These are phyloP conservation scores for Crossocerus cetratus DNA, from an alignment of 2,888 invertebrate species.

Conservation along the genomic window DNA sequence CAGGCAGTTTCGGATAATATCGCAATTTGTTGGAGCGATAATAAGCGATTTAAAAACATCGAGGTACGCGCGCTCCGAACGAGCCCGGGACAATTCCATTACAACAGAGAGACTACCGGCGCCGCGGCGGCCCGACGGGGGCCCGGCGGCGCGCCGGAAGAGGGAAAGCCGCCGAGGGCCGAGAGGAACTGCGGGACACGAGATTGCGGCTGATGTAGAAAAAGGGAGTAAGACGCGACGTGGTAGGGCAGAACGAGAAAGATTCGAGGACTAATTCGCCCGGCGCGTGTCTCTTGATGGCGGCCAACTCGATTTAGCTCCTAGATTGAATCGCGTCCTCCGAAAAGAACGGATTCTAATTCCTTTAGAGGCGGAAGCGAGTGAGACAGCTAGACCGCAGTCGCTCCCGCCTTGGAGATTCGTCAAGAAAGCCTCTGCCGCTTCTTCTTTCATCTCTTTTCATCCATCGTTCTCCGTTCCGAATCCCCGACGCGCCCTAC, in stretches of 20 bases:
- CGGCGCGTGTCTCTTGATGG: slow-evolving; percentile 49
- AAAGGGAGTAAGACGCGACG: slow-evolving; percentile 17
- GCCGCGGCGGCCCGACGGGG: not conserved
- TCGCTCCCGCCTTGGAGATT: slow-evolving; percentile 16
- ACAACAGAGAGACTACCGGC: slow-evolving; percentile 7
- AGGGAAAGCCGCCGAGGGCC: not conserved
- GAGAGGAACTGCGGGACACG: not conserved
- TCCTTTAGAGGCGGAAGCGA: slow-evolving; percentile 42
- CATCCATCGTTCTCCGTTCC: slow-evolving; percentile 6
- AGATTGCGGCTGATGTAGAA: slow-evolving; percentile 25
- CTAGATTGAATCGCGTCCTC: slow-evolving; percentile 53
- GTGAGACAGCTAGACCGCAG: slow-evolving; percentile 15
- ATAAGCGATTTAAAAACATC: slow-evolving; percentile 59
- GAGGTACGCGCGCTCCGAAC: slow-evolving; percentile 18
- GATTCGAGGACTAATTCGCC: slow-evolving; percentile 52
- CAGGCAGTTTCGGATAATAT: slow-evolving; percentile 30
- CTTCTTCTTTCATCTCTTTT: slow-evolving; percentile 10
- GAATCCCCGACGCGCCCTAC: slow-evolving; percentile 40
- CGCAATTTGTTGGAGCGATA: slow-evolving; percentile 52
- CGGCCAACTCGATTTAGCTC: slow-evolving; percentile 56
- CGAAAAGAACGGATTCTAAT: slow-evolving; percentile 58
- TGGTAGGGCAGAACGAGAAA: slow-evolving; percentile 12
- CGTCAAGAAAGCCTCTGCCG: slow-evolving; percentile 29
- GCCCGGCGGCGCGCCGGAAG: slow-evolving; percentile 4
- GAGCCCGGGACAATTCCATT: slow-evolving; percentile 38